Base-by-base conservation (phyloP, 2,797 vertebrate species). In the Manis crassicaudata region DNA sequence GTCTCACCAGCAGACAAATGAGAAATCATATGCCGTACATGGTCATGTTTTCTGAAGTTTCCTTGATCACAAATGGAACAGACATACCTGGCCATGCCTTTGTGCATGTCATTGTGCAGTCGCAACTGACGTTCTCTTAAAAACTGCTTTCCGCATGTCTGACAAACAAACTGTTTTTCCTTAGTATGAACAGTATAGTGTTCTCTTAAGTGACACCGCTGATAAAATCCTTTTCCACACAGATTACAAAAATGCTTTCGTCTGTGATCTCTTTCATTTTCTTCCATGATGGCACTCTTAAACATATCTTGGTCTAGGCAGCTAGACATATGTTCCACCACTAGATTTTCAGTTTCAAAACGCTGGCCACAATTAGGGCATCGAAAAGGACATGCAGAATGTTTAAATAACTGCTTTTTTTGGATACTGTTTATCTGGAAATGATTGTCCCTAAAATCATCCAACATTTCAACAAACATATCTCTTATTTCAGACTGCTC, bases 121-220 rank as follows among this genome's bases (percentile, higher is more conserved):
- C 99, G 98, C 65, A 99, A 99, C 98, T 99, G 99, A 16, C 99
- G 99, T 97, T 99, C 99, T 6, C 99, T 99, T 97, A 99, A 98
- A 98, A 99, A 99, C 98, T 99, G 99, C 98, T 99, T 99, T 54
- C 99, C 99, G 90, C 99, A 99, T 95, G 99, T 99, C 98, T 99
- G 99, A 98, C 99, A 99, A 95, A 99, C 99, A 98, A 99, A 99
- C 98, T 99, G 99, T 98, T 99, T 99, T 98, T 99, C 99, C 99
- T 99, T 99, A 98, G 99, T 99, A 98, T 99, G 99, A 93, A 99
- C 99, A 13, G 99, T 99, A 98, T 99, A 99, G 98, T 99, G 99
- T 99, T 99, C 99, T 77, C 99, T 98, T 97, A 99, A 99, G 98
- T 99, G 99, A 98, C 99, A 99, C 79, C 99, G 99, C 98, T 99